Evolutionary conservation across 1,140 invertebrate species (phyloP).

Genomic region (Arion vulgaris): DNA sequence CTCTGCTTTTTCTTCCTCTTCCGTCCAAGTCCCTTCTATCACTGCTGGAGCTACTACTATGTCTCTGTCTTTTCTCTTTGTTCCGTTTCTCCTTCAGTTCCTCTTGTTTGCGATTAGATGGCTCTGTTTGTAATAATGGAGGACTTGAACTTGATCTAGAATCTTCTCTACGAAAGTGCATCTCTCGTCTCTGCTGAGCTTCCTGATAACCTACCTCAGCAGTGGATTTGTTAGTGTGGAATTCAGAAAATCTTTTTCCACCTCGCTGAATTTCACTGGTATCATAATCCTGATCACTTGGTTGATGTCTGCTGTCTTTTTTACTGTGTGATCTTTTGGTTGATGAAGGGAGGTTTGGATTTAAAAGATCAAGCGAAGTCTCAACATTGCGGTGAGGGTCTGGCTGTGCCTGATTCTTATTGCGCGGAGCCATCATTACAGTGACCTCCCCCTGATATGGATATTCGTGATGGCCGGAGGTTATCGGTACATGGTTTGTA

Average conservation of each 20-base stretch:
- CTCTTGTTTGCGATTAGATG: not conserved
- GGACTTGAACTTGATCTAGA: constrained; percentile 36
- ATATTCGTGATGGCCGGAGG: not conserved
- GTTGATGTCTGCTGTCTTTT: not conserved
- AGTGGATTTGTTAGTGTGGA: not conserved
- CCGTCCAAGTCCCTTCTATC: constrained; percentile 13
- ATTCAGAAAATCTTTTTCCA: not conserved
- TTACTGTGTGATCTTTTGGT: not conserved
- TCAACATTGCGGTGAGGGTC: not conserved
- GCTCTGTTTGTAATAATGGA: not conserved
- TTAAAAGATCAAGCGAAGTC: not conserved
- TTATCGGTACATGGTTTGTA: not conserved
- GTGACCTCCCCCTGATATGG: not conserved
- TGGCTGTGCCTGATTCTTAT: not conserved
- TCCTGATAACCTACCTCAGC: not conserved
- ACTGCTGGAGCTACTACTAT: constrained; percentile 37
- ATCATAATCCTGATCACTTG: not conserved
- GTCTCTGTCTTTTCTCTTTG: constrained; percentile 5
- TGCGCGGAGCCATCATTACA: not conserved
- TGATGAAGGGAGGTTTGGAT: not conserved
- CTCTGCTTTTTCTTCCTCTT: constrained; percentile 3
- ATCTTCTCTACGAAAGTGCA: constrained; percentile 16
- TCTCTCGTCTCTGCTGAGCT: constrained; percentile 8
- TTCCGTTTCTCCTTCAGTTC: constrained; percentile 15
- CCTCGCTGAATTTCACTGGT: not conserved